Percentiles rank a stretch among this genome's conserved stretches.
Conservation (phyloP, 2,888 invertebrate species). For the Cephus pulcher region DNA sequence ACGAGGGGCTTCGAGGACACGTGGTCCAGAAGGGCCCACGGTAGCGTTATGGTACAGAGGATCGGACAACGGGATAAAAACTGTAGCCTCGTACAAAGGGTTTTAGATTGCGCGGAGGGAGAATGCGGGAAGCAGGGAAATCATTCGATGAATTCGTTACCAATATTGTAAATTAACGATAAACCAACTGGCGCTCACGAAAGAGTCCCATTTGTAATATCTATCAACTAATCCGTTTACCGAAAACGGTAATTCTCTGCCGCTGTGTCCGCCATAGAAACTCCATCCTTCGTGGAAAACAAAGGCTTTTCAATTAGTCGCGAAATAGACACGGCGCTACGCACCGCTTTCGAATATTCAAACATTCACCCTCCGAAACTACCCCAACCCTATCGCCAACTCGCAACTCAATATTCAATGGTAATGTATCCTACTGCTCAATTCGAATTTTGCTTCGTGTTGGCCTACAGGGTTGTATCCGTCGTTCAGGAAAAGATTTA, state of each 20-base stretch:
- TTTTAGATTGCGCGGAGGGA: neutral
- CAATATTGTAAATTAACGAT: slow-evolving; percentile 52
- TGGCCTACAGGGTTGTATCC: neutral
- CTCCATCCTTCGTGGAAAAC: slow-evolving; percentile 15
- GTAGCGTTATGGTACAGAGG: neutral
- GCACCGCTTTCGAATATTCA: neutral
- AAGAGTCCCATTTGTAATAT: slow-evolving; percentile 47
- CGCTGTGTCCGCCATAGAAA: neutral
- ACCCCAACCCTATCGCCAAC: neutral
- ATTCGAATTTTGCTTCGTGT: neutral
- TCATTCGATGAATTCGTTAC: slow-evolving; percentile 11
- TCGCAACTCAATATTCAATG: too few relatives aligned
- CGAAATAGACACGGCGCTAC: slow-evolving; percentile 8
- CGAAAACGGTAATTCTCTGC: slow-evolving; percentile 47
- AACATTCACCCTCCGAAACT: neutral
- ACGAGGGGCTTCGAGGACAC: neutral
- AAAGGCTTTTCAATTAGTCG: slow-evolving; percentile 25
- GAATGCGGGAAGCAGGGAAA: slow-evolving; percentile 6
- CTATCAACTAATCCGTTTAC: slow-evolving; percentile 49
- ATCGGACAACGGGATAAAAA: neutral
- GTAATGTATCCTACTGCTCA: neutral
- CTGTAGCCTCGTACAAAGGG: neutral
- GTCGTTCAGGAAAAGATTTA: neutral
- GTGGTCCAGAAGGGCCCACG: neutral
- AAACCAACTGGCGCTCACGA: slow-evolving; percentile 52